Base-by-base conservation (phyloP, 2,888 invertebrate species). In the Perdita meconis region DNA sequence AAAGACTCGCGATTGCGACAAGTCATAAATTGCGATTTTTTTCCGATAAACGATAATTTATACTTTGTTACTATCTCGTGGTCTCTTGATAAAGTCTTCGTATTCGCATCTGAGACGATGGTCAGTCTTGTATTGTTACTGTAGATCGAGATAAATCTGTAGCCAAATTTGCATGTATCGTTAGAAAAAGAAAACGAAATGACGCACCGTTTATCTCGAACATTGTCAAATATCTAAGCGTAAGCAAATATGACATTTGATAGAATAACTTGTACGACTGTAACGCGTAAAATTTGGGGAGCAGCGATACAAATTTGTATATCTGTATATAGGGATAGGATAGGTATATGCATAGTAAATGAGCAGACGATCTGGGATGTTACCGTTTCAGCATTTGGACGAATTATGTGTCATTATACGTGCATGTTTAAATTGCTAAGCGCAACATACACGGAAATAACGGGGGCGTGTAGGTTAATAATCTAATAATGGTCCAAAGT, bases 231-330 rank as follows among this genome's bases (percentile, higher is more conserved):
- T 34, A 59, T 10, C 10, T 30, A 34, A 57, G 26, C 6, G 24
- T 63, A 78, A 83, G 81, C 79, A 78, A 75, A 74, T 77, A 74
- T 66, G 68, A 71, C 67, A 56, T 66, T 75, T 57, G 53, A 70
- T 60, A 26, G 44, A 77, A 51, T 63, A 71, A 75, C 82, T 84
- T 82, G 55, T 82, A 78, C 66, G 78, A 77, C 67, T 78, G 77
- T 60, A 53, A 78, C 53, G 26, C 63, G 47, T 75, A 50, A 71
- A 69, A 51, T 76, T 70, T 64, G 60, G 63, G 70, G 44, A 83
- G 81, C 76, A 80, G 82, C 81, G 81, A 80, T 83, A 81, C 68
- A 72, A 68, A 71, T 81, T 83, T 86, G 72, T 86, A 79, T 74
- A 87, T 79, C 56, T 81, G 80, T 82, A 79, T 44, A 77, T 66